phyloP scores from a whole-genome alignment of 2,888 invertebrate genomes.

The Apantesis nais region DNA sequence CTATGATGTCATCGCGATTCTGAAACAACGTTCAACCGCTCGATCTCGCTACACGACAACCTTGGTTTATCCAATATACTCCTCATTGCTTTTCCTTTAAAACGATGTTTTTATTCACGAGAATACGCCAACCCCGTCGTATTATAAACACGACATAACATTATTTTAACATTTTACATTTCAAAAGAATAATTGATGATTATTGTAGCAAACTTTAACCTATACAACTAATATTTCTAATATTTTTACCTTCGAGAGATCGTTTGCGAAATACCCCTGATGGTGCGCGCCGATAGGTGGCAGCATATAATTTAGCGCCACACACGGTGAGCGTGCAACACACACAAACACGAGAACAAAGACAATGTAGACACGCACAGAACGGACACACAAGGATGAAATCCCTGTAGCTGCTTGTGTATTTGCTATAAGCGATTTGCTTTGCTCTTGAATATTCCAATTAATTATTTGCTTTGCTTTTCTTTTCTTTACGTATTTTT shows the following conservation, averaged over 20 bases:
- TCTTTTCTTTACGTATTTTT: conserved; percentile 41
- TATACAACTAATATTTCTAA: conserved; percentile 78
- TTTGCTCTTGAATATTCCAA: conserved; percentile 45
- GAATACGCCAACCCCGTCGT: too few species aligned
- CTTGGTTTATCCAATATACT: too few species aligned
- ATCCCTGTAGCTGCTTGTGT: conserved; percentile 81
- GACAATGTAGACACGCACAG: conserved; percentile 86
- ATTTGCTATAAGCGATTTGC: conserved; percentile 80
- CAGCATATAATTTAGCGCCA: conserved; percentile 83
- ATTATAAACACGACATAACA: too few species aligned
- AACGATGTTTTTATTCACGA: too few species aligned
- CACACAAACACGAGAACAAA: conserved; percentile 86
- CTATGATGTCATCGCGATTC: too few species aligned
- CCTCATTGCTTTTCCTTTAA: too few species aligned
- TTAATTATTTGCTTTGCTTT: conserved; percentile 41
- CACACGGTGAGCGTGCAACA: conserved; percentile 86
- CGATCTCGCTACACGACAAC: too few species aligned
- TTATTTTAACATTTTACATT: too few species aligned
- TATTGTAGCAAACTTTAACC: too few species aligned
- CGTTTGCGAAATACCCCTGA: conserved; percentile 98
- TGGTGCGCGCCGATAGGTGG: conserved; percentile 83
- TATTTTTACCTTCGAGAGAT: conserved; percentile 97
- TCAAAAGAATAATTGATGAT: too few species aligned
- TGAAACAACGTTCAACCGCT: too few species aligned
- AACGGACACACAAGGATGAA: conserved; percentile 79